A percentile compares a stretch with the other conserved stretches of the same genome.
These are phyloP conservation scores for Drosophila nannoptera DNA, from an alignment of 1,140 invertebrate genomes.

Conservation along the genomic window DNA sequence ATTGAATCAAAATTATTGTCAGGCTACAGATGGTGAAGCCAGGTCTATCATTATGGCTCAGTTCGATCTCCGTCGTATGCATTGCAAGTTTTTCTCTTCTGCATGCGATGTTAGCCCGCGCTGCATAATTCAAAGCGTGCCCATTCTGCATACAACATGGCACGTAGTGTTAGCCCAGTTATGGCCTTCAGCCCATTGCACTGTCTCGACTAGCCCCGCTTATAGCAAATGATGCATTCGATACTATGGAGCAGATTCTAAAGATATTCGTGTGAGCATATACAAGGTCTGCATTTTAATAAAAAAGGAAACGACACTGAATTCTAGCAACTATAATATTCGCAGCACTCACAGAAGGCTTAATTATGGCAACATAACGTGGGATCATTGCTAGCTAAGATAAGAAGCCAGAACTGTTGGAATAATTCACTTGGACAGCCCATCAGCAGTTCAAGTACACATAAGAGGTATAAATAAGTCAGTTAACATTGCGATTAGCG, in stretches of 20 bases:
- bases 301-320: background rate
- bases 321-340: too few relatives aligned
- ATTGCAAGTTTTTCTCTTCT: slow-evolving; percentile 6
- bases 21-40: slow-evolving; percentile 37
- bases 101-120: slow-evolving; percentile 30
- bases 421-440: slow-evolving; percentile 38
- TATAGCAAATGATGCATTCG: slow-evolving; percentile 70
- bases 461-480: slow-evolving; percentile 66
- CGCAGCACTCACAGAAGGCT: too few relatives aligned
- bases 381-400: slow-evolving; percentile 56
- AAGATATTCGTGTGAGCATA: background rate
- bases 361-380: too few relatives aligned
- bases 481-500: slow-evolving; percentile 71
- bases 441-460: slow-evolving; percentile 5
- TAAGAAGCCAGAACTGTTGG: slow-evolving; percentile 62
- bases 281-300: background rate
- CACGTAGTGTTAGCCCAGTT: slow-evolving; percentile 53
- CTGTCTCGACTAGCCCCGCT: slow-evolving; percentile 71
- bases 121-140: slow-evolving; percentile 64
- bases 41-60: slow-evolving; percentile 6
- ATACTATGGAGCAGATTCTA: slow-evolving; percentile 17
- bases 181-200: slow-evolving; percentile 39
- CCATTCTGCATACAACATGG: slow-evolving; percentile 59
- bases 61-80: slow-evolving; percentile 32
- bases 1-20: slow-evolving; percentile 62